Evolutionary conservation across 2,888 invertebrate genomes (phyloP).

Genomic region (Malacosoma neustria): DNA sequence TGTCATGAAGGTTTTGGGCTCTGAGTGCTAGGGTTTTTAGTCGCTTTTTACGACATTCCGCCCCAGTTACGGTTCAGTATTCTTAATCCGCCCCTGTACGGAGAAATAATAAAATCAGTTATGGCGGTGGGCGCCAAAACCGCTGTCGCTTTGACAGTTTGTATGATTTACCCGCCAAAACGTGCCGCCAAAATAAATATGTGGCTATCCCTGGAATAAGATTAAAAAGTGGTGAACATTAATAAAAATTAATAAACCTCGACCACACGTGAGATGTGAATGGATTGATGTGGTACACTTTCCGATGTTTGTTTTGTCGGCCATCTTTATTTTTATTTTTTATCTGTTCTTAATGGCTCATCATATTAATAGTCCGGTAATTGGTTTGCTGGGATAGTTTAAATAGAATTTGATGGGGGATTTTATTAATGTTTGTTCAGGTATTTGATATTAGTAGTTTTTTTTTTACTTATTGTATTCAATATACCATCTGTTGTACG

Average conservation of each 20-base stretch:
- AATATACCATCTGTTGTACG: no score
- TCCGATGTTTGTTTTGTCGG: neutral
- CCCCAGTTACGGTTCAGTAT: no score
- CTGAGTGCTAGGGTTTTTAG: no score
- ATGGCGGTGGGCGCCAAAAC: slow-evolving; percentile 4
- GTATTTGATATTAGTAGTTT: neutral
- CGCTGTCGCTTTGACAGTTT: slow-evolving; percentile 41
- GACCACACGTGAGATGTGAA: slow-evolving; percentile 32
- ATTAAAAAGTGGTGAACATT: slow-evolving; percentile 42
- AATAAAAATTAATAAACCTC: slow-evolving; percentile 41
- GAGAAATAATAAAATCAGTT: no score
- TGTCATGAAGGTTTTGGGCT: no score
- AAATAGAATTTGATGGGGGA: neutral
- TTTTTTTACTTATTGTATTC: neutral
- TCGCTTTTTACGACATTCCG: no score
- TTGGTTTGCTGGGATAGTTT: neutral
- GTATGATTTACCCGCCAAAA: slow-evolving; percentile 47
- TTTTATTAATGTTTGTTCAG: neutral
- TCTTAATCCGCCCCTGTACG: no score
- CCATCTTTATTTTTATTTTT: neutral
- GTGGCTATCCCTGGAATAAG: slow-evolving; percentile 27
- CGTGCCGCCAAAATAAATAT: slow-evolving; percentile 34
- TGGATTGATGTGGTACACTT: neutral
- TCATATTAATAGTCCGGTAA: neutral
- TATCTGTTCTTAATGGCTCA: neutral